Evolutionary conservation across 2,797 vertebrate genomes (phyloP).

Genomic region (Danio choprae): DNA sequence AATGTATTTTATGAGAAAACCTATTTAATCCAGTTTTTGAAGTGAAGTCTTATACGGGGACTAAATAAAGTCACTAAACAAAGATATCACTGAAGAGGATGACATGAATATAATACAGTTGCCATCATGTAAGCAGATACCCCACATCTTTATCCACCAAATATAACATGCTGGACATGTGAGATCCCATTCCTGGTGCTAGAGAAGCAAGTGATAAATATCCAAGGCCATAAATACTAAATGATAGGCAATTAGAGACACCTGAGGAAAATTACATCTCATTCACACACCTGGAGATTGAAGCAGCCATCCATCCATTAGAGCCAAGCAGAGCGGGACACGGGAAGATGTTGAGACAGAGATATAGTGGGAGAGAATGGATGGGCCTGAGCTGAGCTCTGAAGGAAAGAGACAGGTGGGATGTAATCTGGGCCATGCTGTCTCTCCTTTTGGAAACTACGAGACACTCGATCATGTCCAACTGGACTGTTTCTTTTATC

Average conservation of each 20-base stretch:
- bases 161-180: slow-evolving; percentile 56
- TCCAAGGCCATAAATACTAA: slow-evolving; percentile 74
- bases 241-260: slow-evolving; percentile 78
- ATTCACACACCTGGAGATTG: slow-evolving; percentile 67
- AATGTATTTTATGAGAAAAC: not conserved
- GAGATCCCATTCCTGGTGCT: slow-evolving; percentile 57
- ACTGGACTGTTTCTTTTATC: slow-evolving; percentile 5
- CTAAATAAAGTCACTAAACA: slow-evolving; percentile 8
- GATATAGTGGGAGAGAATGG: slow-evolving; percentile 36
- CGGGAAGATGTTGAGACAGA: slow-evolving; percentile 35
- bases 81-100: not conserved
- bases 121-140: not conserved
- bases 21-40: slow-evolving; percentile 11
- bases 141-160: slow-evolving; percentile 6
- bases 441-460: slow-evolving; percentile 31
- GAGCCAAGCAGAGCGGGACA: slow-evolving; percentile 44
- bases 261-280: slow-evolving; percentile 73
- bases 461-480: slow-evolving; percentile 41
- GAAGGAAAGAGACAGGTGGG: slow-evolving; percentile 20
- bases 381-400: slow-evolving; percentile 17
- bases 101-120: not conserved
- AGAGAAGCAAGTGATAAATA: slow-evolving; percentile 67
- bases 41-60: not conserved
- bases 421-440: slow-evolving; percentile 27
- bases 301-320: slow-evolving; percentile 63